Evolutionary conservation across 2,113 vertebrate genomes (phyloP), one percentile per base, ranked within the genome.

Genomic region (Scomber scombrus): DNA sequence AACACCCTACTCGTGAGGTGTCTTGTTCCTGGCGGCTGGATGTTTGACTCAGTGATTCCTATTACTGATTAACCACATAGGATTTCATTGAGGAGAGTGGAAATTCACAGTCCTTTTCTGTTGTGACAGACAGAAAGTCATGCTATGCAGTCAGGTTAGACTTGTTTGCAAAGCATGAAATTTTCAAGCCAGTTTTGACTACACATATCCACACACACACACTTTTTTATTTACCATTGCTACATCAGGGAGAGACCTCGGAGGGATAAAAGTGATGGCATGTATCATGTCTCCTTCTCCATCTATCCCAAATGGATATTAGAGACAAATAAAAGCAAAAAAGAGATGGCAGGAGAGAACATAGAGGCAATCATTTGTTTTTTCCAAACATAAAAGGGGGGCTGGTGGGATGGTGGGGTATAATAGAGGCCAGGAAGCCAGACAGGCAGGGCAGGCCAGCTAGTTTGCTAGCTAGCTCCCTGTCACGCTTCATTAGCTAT

Each of bases 401-500:
- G 56, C 15, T 61, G 26, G 71, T 77, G 77, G 74, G 11, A n/a
- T 21, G 23, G 47, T 21, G 49, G 43, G 80, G 64, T 13, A 71
- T 61, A 82, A 84, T 69, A 70, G 85, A 89, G 84, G 85, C 79
- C 78, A 83, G 47, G 29, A 66, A 87, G 71, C 77, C 89, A 89
- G 89, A 89, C 88, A 83, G 72, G 68, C 71, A 78, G 82, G 74
- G 67, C 84, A 84, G 21, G 49, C 23, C 1, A 29, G 70, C 81
- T 80, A 78, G 71, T 82, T 69, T 71, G 69, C 62, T 29, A 81
- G 80, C 89, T 81, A 74, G 65, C 78, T 73, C 60, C 19, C 29
- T 71, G 75, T 73, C 83, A 87, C 11, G 86, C 88, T 88, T 89
- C 84, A 92, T 91, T 89, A 91, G 80, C 77, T 75, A n/a, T 78